Evolutionary conservation across 2,797 vertebrate species (phyloP).

Genomic region (Xyrichtys novacula): DNA sequence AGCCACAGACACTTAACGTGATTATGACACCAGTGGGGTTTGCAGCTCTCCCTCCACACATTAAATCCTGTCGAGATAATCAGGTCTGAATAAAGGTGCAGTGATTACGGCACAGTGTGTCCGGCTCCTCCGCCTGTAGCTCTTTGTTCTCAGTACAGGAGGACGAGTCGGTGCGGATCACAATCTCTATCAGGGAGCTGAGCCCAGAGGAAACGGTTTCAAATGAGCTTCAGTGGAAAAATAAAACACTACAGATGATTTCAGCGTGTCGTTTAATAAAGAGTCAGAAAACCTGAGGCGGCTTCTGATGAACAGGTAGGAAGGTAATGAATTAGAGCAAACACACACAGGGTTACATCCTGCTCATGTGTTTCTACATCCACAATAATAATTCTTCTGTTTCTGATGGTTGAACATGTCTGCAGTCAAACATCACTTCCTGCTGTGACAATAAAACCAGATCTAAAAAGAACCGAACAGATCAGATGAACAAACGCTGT

Average conservation of each 20-base stretch:
- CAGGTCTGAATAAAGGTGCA: slow-evolving; percentile 26
- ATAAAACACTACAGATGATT: background rate
- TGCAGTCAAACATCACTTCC: too few species aligned
- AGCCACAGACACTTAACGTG: slow-evolving; percentile 19
- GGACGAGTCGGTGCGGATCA: slow-evolving; percentile 2
- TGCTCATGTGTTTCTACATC: too few species aligned
- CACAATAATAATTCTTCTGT: too few species aligned
- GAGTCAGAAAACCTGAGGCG: too few species aligned
- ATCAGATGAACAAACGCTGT: too few species aligned
- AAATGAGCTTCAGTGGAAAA: background rate
- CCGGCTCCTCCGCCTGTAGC: slow-evolving; percentile 14
- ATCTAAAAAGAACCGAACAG: too few species aligned
- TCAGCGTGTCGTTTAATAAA: too few species aligned
- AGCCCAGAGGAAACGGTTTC: background rate
- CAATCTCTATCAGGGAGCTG: background rate
- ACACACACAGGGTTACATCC: too few species aligned
- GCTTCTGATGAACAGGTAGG: too few species aligned
- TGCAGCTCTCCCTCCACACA: slow-evolving; percentile 4
- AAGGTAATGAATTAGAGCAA: too few species aligned
- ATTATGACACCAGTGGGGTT: slow-evolving; percentile 39
- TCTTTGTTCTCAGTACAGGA: background rate
- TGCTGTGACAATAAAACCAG: too few species aligned
- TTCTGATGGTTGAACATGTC: too few species aligned
- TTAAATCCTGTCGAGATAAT: slow-evolving; percentile 43
- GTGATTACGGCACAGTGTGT: slow-evolving; percentile 14